A percentile compares a stretch with the other conserved stretches of the same genome.
phyloP scores from a whole-genome alignment of 2,888 invertebrate genomes.

The Zele albiditarsus region DNA sequence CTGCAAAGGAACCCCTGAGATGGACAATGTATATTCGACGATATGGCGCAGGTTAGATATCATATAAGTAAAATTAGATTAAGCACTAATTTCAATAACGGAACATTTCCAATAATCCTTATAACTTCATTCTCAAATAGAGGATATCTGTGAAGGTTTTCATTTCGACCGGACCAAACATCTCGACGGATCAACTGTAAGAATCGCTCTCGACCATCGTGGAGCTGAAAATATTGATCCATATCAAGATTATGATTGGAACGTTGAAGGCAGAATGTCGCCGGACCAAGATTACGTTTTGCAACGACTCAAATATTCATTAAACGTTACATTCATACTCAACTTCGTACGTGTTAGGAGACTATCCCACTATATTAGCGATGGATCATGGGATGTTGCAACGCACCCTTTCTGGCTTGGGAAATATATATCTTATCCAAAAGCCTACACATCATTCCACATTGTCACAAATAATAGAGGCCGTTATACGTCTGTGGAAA shows the following conservation, averaged over 20 bases:
- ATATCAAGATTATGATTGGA: too few species aligned
- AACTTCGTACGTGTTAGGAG: too few species aligned
- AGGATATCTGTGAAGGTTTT: background rate
- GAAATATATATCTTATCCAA: background rate
- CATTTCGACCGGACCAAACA: slow-evolving; percentile 16
- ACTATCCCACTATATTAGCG: background rate
- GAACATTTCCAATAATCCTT: background rate
- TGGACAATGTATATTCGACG: background rate
- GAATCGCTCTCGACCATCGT: background rate
- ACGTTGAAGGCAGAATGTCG: too few species aligned
- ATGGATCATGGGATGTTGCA: background rate
- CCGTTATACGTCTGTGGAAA: slow-evolving; percentile 10
- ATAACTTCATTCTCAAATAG: background rate
- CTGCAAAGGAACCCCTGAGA: background rate
- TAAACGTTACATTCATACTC: too few species aligned
- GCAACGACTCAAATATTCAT: too few species aligned
- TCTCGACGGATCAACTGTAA: background rate
- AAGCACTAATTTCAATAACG: too few species aligned
- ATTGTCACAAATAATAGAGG: background rate
- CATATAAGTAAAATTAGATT: too few species aligned
- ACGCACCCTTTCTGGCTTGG: background rate
- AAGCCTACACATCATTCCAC: background rate
- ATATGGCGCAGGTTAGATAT: background rate
- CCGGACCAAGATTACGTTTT: too few species aligned
- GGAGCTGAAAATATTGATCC: too few species aligned